These are phyloP conservation scores for Clarias batrachus DNA, from an alignment of 2,113 vertebrate genomes.

Conservation along the genomic window DNA sequence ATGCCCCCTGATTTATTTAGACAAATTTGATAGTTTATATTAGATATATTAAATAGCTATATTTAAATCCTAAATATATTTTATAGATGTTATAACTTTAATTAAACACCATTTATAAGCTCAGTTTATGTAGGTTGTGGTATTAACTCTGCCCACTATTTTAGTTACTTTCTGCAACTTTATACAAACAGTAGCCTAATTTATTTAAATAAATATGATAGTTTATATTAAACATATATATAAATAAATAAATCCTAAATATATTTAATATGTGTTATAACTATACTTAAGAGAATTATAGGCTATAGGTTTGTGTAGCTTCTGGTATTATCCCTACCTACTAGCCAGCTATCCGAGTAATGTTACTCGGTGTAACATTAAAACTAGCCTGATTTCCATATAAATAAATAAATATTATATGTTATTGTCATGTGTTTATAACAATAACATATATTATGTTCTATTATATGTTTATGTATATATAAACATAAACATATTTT, in stretches of 20 bases:
- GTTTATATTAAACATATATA: not conserved
- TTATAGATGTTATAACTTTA: not conserved
- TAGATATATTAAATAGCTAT: not conserved
- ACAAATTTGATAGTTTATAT: no score
- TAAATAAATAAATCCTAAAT: not conserved
- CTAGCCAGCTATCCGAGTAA: not conserved
- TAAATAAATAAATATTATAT: not conserved
- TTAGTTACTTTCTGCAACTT: not conserved
- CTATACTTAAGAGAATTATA: not conserved
- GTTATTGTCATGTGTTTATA: no score
- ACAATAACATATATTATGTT: no score
- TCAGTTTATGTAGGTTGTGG: not conserved
- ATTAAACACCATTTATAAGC: not conserved
- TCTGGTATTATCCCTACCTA: not conserved
- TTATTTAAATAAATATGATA: not conserved
- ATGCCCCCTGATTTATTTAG: no score
- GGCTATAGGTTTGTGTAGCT: not conserved
- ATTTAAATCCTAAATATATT: not conserved
- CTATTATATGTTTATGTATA: not conserved
- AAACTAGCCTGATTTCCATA: not conserved
- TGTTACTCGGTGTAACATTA: not conserved
- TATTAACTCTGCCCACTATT: not conserved
- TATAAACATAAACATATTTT: not conserved
- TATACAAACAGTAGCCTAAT: not conserved
- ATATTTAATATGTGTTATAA: not conserved